Base-by-base conservation (phyloP, 2,888 invertebrate genomes). In the Lepetodrilus schrolli region DNA sequence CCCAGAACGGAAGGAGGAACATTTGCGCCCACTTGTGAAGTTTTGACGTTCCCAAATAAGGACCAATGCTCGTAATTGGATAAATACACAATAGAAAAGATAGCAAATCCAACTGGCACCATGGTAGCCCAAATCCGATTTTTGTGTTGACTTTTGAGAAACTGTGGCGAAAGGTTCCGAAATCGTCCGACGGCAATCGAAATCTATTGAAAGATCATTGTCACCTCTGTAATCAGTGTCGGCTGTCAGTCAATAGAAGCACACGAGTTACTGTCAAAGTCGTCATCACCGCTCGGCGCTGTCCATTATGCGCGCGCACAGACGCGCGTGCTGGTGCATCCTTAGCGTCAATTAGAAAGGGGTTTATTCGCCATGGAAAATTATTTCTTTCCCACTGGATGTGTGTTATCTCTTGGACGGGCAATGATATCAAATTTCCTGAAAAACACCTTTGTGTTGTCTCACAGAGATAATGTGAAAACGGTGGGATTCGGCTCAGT, bases 371-470 rank as follows among this genome's bases (percentile, higher is more conserved):
- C 48, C 49, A 38, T 50, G 47, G 72, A 70, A 69, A 70, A 68
- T 58, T 72, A 36, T 65, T 49, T 70, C 66, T 58, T 51, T 20
- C 47, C 70, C 73, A 26, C 50, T 23, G 73, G 72, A 73, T 75
- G 75, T 75, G 75, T 75, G 72, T 72, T 75, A 75, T 75, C 75
- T 73, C 69, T 36, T 17, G 34, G 20, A 51, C 66, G 70, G 34
- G 70, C 75, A 72, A 73, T 75, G 73, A 75, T 75, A 75, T 75
- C 75, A 75, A 75, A 75, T 75, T 75, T 73, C 72, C 73, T 73
- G 75, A 70, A 65, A 72, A 75, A 72, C 75, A 75, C 75, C 69
- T 75, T 72, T 70, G 70, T 75, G 73, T 75, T 75, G 75, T 75
- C 72, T 73, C 10, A 21, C 34, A 66, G 49, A 75, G 75, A 75